Conservation (phyloP, 53 echinoderm and acorn worm genomes). For the Echinarachnius parma region DNA sequence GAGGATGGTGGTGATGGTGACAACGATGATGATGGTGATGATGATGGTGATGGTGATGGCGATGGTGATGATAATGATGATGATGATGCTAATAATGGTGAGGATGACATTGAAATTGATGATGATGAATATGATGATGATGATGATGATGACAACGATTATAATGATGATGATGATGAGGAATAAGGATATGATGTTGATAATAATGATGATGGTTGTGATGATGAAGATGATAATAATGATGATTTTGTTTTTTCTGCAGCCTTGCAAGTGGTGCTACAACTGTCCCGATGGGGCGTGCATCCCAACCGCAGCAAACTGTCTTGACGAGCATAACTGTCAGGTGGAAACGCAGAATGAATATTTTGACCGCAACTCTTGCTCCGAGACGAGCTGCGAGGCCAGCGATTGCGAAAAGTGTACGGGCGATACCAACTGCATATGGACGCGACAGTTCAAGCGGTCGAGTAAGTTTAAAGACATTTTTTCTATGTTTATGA, state of each 20-base stretch:
- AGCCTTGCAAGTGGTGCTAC: conserved; percentile 92
- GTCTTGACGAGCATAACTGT: conserved; percentile 61
- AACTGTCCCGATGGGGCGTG: conserved; percentile 73
- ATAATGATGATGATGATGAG: too few species aligned
- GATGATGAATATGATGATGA: too few species aligned
- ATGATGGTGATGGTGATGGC: background rate
- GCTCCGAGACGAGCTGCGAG: conserved; percentile 70
- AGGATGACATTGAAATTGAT: background rate
- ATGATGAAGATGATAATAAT: too few species aligned
- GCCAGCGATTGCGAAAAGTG: conserved; percentile 84
- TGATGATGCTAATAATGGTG: too few species aligned
- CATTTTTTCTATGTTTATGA: too few species aligned
- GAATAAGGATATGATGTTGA: too few species aligned
- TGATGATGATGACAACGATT: too few species aligned
- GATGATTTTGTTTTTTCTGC: too few species aligned
- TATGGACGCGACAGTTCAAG: conserved; percentile 90
- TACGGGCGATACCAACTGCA: conserved; percentile 37
- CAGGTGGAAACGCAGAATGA: conserved; percentile 48
- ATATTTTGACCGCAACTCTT: conserved; percentile 36
- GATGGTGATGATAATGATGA: too few species aligned
- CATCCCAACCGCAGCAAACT: conserved; percentile 42
- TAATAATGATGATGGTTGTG: too few species aligned
- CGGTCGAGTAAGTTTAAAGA: conserved; percentile 26
- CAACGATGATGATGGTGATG: background rate
- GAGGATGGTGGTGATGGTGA: background rate